Conservation (phyloP, 1,140 invertebrate species). For the Pentalonia nigronervosa region DNA sequence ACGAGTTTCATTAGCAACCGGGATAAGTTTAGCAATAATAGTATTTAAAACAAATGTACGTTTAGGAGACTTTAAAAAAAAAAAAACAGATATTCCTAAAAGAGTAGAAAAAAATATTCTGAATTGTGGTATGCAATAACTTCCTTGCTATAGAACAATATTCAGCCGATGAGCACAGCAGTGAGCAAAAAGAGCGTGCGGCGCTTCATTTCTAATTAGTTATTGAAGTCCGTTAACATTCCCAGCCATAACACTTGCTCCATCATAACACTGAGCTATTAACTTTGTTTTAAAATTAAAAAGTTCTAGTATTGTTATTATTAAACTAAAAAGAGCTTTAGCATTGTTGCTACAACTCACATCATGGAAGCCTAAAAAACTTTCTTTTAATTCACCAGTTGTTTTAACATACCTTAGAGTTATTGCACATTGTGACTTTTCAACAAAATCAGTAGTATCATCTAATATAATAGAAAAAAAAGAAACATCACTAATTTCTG, state of each 20-base stretch:
- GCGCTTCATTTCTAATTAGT: slow-evolving; percentile 61
- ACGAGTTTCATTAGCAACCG: neutral
- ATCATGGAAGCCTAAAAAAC: neutral
- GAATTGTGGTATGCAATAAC: neutral
- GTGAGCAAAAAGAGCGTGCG: slow-evolving; percentile 60
- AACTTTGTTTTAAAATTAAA: slow-evolving; percentile 34
- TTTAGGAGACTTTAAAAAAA: slow-evolving; percentile 51
- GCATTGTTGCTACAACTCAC: slow-evolving; percentile 47
- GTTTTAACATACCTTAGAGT: neutral
- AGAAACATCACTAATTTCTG: too few relatives aligned
- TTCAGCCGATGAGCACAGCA: slow-evolving; percentile 28
- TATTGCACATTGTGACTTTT: slow-evolving; percentile 6
- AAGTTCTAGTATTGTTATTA: slow-evolving; percentile 50
- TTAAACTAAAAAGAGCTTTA: slow-evolving; percentile 56
- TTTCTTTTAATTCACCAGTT: neutral
- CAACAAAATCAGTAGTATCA: neutral
- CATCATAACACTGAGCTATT: slow-evolving; percentile 27
- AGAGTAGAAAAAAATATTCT: slow-evolving; percentile 4
- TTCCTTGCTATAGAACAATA: slow-evolving; percentile 60
- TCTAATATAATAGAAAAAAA: neutral
- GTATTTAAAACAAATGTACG: slow-evolving; percentile 28
- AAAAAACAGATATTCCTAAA: slow-evolving; percentile 39
- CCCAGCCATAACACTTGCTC: slow-evolving; percentile 17
- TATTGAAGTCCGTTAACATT: slow-evolving; percentile 60
- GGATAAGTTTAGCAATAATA: slow-evolving; percentile 32